Conservation (phyloP, 2,888 invertebrate genomes). For the Lasioglossum calceatum region DNA sequence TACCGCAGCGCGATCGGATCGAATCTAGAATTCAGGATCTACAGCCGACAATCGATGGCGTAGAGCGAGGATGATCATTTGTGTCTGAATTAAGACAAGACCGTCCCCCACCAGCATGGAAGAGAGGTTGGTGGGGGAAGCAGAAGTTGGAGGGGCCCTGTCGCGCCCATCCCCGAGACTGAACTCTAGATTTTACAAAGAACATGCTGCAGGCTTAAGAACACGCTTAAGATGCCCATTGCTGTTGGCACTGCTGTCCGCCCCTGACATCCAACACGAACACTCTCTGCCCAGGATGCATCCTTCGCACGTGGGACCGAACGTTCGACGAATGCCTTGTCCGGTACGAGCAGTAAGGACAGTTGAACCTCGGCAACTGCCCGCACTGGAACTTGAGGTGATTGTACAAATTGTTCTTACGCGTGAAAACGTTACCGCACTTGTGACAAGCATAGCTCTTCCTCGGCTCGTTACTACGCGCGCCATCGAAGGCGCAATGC, state of each 20-base stretch:
- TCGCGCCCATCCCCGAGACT: background rate
- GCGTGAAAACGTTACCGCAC: slow-evolving; percentile 79
- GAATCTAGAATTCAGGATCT: background rate
- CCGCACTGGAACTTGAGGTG: slow-evolving; percentile 83
- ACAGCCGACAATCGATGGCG: background rate
- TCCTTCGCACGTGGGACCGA: slow-evolving; percentile 79
- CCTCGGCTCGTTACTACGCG: slow-evolving; percentile 38
- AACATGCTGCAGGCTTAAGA: background rate
- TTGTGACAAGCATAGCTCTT: slow-evolving; percentile 76
- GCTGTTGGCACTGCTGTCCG: slow-evolving; percentile 12
- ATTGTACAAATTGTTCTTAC: slow-evolving; percentile 80
- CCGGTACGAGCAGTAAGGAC: slow-evolving; percentile 82
- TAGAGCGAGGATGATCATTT: too few relatives aligned
- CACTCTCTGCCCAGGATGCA: slow-evolving; percentile 76
- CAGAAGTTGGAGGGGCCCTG: too few relatives aligned
- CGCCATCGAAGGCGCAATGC: slow-evolving; percentile 33
- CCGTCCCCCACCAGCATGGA: too few relatives aligned
- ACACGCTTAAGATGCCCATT: slow-evolving; percentile 13
- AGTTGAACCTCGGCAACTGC: slow-evolving; percentile 81
- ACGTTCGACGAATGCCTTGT: slow-evolving; percentile 82
- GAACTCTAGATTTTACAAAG: background rate
- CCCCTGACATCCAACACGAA: slow-evolving; percentile 76
- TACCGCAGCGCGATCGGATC: background rate
- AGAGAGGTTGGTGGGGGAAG: too few relatives aligned
- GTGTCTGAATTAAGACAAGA: too few relatives aligned